Evolutionary conservation across 2,888 invertebrate genomes (phyloP).

Genomic region (Stomorhina lunata): DNA sequence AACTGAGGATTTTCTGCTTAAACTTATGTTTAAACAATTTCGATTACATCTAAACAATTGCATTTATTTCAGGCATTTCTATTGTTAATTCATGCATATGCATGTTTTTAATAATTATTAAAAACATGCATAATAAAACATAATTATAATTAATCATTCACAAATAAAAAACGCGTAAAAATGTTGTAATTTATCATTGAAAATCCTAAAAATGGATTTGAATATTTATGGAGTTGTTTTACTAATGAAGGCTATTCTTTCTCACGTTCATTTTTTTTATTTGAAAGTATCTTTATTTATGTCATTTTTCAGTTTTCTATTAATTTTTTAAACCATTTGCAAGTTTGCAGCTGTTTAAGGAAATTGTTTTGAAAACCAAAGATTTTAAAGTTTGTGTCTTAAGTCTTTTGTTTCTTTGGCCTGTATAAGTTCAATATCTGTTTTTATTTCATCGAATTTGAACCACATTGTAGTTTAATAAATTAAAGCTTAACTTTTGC

Average conservation of each 20-base stretch:
- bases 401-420: conserved; percentile 49
- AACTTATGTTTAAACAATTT: conserved; percentile 45
- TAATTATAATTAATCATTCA: conserved; percentile 55
- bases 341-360: conserved; percentile 49
- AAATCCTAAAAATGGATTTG: conserved; percentile 4
- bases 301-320: conserved; percentile 28
- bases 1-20: background rate
- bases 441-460: background rate
- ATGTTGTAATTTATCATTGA: background rate
- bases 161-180: conserved; percentile 20
- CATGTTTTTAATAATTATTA: too few relatives aligned
- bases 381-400: conserved; percentile 46
- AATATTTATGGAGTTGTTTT: background rate
- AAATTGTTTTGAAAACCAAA: background rate
- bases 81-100: conserved; percentile 34
- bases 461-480: background rate
- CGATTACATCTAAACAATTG: background rate
- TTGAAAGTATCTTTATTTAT: background rate
- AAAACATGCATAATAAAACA: too few relatives aligned
- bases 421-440: background rate
- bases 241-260: conserved; percentile 23
- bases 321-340: conserved; percentile 26
- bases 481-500: background rate
- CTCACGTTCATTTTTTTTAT: conserved; percentile 21
- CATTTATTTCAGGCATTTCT: conserved; percentile 23